Percentiles rank a stretch among this genome's conserved stretches.
Evolutionary conservation across 2,797 vertebrate species (phyloP).

Genomic region (Antrozous pallidus): DNA sequence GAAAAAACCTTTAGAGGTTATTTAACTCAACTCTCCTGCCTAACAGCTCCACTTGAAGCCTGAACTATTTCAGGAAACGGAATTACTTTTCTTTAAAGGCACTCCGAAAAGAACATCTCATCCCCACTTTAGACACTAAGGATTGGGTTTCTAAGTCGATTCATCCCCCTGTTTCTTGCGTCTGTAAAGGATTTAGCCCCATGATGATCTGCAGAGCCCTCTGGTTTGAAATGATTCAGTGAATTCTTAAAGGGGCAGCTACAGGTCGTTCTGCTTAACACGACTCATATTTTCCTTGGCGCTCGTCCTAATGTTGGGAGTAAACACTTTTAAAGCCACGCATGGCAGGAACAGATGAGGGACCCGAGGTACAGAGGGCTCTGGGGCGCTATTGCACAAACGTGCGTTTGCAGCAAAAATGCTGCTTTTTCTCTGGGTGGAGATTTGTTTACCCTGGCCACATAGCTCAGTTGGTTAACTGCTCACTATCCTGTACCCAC

Average conservation of each 20-base stretch:
- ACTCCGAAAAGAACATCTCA: background rate
- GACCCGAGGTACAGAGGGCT: background rate
- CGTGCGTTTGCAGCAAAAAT: background rate
- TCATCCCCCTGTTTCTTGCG: background rate
- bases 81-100: conserved; percentile 40
- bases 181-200: background rate
- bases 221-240: background rate
- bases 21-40: background rate
- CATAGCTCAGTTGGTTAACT: background rate
- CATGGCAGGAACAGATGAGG: background rate
- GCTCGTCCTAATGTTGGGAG: background rate
- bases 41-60: background rate
- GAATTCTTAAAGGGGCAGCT: background rate
- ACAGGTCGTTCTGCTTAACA: background rate
- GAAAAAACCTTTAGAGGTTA: background rate
- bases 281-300: background rate
- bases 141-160: background rate
- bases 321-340: background rate
- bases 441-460: background rate
- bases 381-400: background rate
- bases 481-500: background rate
- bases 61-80: conserved; percentile 14
- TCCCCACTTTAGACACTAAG: background rate
- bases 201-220: background rate
- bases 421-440: background rate